These are phyloP conservation scores for Sciurus carolinensis DNA, from an alignment of 2,797 vertebrate genomes.

Conservation along the genomic window DNA sequence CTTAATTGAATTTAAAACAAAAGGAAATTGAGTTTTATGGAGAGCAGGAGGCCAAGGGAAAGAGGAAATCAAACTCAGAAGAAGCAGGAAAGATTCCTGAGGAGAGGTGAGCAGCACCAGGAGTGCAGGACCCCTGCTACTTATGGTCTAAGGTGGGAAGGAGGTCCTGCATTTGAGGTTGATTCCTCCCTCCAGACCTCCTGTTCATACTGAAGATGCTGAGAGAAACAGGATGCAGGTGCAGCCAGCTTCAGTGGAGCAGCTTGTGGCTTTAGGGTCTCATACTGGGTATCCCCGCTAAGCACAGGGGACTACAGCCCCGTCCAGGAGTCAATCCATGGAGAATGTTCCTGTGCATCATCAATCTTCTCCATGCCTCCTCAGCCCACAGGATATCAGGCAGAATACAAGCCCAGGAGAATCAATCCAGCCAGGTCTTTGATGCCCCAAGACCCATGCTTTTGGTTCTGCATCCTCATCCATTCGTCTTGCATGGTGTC, in stretches of 20 bases:
- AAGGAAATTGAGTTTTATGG: slow-evolving; percentile 77
- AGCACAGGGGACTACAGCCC: background rate
- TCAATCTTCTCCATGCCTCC: fast-evolving
- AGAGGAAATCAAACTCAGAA: slow-evolving; percentile 74
- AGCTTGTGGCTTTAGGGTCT: background rate
- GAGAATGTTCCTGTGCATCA: fast-evolving
- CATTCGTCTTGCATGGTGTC: fast-evolving
- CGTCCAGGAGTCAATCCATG: fast-evolving
- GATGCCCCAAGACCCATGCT: background rate
- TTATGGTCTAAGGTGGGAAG: background rate
- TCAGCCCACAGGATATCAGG: fast-evolving
- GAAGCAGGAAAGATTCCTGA: background rate
- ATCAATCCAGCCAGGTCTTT: background rate
- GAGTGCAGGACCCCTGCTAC: background rate
- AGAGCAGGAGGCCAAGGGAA: slow-evolving; percentile 70
- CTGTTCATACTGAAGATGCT: fast-evolving
- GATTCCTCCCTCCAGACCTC: fast-evolving
- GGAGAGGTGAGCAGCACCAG: background rate
- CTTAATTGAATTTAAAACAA: slow-evolving; percentile 85
- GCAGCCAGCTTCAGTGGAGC: fast-evolving
- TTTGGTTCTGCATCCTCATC: background rate
- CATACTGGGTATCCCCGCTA: background rate
- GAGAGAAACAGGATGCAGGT: fast-evolving
- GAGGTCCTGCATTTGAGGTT: background rate
- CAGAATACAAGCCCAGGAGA: fast-evolving